phyloP scores from a whole-genome alignment of 1,140 invertebrate genomes.

The Phortica variegata region DNA sequence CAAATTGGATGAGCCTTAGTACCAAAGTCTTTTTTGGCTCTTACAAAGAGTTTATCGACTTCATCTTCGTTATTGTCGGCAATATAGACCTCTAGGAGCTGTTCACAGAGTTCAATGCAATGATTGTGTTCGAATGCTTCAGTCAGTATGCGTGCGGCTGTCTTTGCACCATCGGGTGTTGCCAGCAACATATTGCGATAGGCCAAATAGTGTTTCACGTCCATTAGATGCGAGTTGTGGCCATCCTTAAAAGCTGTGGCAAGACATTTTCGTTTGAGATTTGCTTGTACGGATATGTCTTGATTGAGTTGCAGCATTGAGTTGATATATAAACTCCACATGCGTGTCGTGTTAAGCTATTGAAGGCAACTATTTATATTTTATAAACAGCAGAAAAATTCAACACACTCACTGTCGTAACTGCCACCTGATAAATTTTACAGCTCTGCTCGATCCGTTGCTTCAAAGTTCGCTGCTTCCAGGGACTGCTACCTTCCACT shows the following conservation, averaged over 20 bases:
- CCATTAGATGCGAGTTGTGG: slow-evolving; percentile 38
- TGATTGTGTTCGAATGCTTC: slow-evolving; percentile 31
- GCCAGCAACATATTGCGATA: slow-evolving; percentile 33
- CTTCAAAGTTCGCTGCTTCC: slow-evolving; percentile 25
- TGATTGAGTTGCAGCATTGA: slow-evolving; percentile 40
- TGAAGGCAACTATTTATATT: no score
- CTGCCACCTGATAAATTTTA: slow-evolving; percentile 41
- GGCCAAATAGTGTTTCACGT: slow-evolving; percentile 32
- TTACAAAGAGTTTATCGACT: slow-evolving; percentile 31
- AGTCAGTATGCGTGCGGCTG: slow-evolving; percentile 27
- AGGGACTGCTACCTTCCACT: slow-evolving; percentile 4
- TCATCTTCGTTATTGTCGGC: slow-evolving; percentile 29
- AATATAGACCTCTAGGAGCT: slow-evolving; percentile 33
- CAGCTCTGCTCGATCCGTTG: slow-evolving; percentile 38
- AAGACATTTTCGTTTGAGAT: slow-evolving; percentile 34
- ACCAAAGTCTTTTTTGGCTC: slow-evolving; percentile 26
- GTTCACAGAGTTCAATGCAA: slow-evolving; percentile 32
- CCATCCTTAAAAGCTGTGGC: slow-evolving; percentile 41
- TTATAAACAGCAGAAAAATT: no score
- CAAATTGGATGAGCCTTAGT: slow-evolving; percentile 25
- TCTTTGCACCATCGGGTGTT: slow-evolving; percentile 21
- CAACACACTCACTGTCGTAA: no score
- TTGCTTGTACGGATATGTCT: slow-evolving; percentile 19
- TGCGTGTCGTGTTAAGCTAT: slow-evolving; percentile 31
- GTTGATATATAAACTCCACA: slow-evolving; percentile 36